Evolutionary conservation across 2,797 vertebrate species (phyloP).

Genomic region (Clarias platycephalus): DNA sequence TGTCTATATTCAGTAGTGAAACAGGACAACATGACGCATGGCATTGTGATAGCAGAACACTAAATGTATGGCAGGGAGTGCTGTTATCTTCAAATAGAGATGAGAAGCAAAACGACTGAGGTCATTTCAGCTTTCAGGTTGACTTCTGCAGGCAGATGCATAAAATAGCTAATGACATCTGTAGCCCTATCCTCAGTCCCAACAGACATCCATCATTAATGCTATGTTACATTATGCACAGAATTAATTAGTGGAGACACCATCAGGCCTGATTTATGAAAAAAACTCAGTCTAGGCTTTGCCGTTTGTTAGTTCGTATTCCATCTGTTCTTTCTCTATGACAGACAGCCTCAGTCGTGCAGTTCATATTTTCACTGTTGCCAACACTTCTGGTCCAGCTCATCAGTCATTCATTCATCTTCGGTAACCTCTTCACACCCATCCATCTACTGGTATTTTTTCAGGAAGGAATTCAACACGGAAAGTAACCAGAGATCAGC

Average conservation of each 20-base stretch:
- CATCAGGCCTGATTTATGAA: slow-evolving; percentile 42
- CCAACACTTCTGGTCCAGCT: neutral
- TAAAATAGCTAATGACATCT: slow-evolving; percentile 46
- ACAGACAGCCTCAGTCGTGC: neutral
- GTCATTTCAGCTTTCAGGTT: slow-evolving; percentile 39
- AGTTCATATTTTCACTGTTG: slow-evolving; percentile 14
- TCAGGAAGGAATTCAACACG: neutral
- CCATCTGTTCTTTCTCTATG: slow-evolving; percentile 20
- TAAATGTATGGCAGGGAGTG: slow-evolving; percentile 31
- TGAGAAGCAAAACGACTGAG: slow-evolving; percentile 27
- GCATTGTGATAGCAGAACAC: slow-evolving; percentile 3
- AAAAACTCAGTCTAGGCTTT: slow-evolving; percentile 24
- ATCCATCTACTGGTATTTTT: neutral
- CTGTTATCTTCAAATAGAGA: slow-evolving; percentile 32
- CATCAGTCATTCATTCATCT: neutral
- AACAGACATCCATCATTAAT: slow-evolving; percentile 54
- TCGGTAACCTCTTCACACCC: neutral
- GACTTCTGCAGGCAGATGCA: slow-evolving; percentile 34
- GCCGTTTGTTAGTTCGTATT: slow-evolving; percentile 27
- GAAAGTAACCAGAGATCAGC: neutral
- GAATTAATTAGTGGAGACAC: slow-evolving; percentile 59
- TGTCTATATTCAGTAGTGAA: neutral
- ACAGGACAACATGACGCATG: slow-evolving; percentile 11
- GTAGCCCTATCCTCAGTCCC: slow-evolving; percentile 40
- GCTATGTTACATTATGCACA: slow-evolving; percentile 58